Conservation (phyloP, 2,113 vertebrate species). For the Pampusana beccarii region DNA sequence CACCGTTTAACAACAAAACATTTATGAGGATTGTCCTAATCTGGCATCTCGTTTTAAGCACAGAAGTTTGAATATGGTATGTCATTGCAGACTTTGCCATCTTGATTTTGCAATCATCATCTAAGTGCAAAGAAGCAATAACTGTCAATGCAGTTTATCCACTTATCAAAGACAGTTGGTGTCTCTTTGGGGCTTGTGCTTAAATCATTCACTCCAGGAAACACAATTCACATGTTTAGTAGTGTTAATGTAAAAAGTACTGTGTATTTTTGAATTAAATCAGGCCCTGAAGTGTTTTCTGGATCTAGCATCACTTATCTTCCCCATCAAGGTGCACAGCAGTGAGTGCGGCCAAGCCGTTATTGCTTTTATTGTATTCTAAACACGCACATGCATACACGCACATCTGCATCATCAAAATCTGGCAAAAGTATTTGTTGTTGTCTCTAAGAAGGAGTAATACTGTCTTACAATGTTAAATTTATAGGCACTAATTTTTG, state of each 20-base stretch:
- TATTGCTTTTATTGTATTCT: conserved; percentile 49
- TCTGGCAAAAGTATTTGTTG: conserved; percentile 35
- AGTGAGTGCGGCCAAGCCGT: neutral
- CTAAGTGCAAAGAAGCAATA: conserved; percentile 5
- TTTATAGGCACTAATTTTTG: conserved; percentile 23
- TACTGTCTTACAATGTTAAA: neutral
- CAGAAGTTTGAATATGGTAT: neutral
- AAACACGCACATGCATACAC: neutral
- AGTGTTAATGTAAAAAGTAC: conserved; percentile 8
- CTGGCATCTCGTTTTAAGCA: neutral
- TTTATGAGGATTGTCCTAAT: neutral
- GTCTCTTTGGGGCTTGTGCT: neutral
- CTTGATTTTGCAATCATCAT: neutral
- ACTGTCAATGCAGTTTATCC: neutral
- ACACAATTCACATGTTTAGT: neutral
- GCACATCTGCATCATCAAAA: conserved; percentile 38
- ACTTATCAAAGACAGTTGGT: conserved; percentile 4
- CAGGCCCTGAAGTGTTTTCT: conserved; percentile 16
- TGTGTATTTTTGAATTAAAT: conserved; percentile 24
- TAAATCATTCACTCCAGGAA: conserved; percentile 5
- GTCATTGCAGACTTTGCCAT: neutral
- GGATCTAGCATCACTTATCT: conserved; percentile 33
- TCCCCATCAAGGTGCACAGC: conserved; percentile 26
- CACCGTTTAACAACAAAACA: neutral
- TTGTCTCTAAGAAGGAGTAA: conserved; percentile 35